Percentiles rank a stretch among this genome's conserved stretches.
phyloP scores from a whole-genome alignment of 2,113 vertebrate species.

The Nestor notabilis region DNA sequence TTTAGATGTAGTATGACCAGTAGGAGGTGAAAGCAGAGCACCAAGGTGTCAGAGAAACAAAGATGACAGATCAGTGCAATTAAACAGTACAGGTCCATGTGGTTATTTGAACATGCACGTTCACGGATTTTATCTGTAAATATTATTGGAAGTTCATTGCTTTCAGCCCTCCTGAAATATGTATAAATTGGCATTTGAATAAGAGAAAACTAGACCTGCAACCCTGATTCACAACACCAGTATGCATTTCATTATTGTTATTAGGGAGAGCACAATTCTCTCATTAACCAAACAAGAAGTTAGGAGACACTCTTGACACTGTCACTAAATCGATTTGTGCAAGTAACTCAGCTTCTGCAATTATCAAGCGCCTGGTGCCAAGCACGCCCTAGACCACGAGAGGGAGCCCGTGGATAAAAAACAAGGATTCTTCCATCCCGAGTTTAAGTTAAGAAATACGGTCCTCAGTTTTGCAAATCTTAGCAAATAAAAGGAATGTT shows the following conservation, averaged over 20 bases:
- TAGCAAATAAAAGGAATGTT: background rate
- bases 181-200: background rate
- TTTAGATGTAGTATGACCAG: background rate
- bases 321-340: background rate
- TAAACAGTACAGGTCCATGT: accelerated
- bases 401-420: conserved; percentile 57
- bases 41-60: background rate
- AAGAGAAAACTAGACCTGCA: background rate
- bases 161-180: background rate
- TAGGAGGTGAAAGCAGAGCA: background rate
- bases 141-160: background rate
- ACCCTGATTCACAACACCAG: background rate
- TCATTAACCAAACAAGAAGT: background rate
- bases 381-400: conserved; percentile 1
- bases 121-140: background rate
- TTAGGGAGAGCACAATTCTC: background rate
- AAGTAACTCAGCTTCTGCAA: background rate
- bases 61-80: background rate
- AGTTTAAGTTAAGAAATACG: background rate
- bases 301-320: background rate
- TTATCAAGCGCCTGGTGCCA: background rate
- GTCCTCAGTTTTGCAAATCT: background rate
- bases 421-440: background rate
- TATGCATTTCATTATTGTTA: background rate
- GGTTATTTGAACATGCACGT: background rate